Base-by-base conservation (phyloP, 2,888 invertebrate species). In the Trisateles emortualis region DNA sequence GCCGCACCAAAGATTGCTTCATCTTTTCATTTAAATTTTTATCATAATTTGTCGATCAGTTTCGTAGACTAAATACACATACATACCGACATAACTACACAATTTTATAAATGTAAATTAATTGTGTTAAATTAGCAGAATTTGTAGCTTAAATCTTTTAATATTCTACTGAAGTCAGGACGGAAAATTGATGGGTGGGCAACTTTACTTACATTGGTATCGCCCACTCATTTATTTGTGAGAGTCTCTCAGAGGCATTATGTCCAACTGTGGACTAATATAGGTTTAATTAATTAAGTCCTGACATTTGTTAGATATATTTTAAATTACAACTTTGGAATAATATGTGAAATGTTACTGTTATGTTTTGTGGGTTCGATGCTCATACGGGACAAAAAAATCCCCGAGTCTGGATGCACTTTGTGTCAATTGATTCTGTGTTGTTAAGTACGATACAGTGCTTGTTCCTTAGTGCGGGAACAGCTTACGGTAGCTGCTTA, bases 61-160 rank as follows among this genome's bases (percentile, higher is more conserved):
- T 64, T 39, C 16, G 0, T 11, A 55, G 43, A 44, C 38, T 1
- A 17, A 24, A 14, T 6, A 40, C 40, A 43, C 29, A 35, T 33
- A 30, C 22, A 14, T 0, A 24, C 26, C 48, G 26, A 48, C 41
- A 45, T 36, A 40, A 39, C 65, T 49, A 45, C 55, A 43, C 61
- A 58, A 38, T 50, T 38, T 50, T 38, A 26, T 48, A 17, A 43
- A 41, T 67, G 64, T 70, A 68, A 58, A 38, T 59, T 62, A 59
- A 39, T 69, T 63, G 52, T 61, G 57, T 67, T 65, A 55, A 57
- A 54, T 59, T 70, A 70, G 70, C 71, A 44, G 51, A 70, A 70
- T 63, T 70, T 54, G 53, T 68, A 68, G 68, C 49, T 51, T 55
- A 49, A 64, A 52, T 59, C 51, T 57, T 43, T 41, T 10, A 52